Percentiles rank a stretch among this genome's conserved stretches.
Conservation (phyloP, 2,888 invertebrate genomes). For the Belgica antarctica region DNA sequence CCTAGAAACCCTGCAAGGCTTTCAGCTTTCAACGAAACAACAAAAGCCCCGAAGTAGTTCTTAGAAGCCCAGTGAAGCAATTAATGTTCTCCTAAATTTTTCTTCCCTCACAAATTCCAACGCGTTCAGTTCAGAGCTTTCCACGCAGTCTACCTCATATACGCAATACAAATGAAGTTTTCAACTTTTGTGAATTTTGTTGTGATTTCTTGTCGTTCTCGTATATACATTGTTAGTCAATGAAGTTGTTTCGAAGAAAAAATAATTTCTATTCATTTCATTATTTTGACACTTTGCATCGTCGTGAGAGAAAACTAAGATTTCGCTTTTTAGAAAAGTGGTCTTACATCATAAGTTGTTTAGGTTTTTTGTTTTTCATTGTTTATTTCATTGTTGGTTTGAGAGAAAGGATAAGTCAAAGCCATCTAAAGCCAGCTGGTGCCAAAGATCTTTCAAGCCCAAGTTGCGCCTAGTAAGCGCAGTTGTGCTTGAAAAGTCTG, state of each 20-base stretch:
- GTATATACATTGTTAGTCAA: constrained; percentile 21
- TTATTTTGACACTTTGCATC: background rate
- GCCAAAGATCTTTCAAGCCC: no score
- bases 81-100: no score
- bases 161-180: constrained; percentile 1
- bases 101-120: no score
- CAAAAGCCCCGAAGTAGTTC: no score
- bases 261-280: background rate
- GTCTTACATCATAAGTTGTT: background rate
- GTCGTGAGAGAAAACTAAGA: background rate
- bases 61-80: no score
- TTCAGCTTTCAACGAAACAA: no score
- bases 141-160: no score
- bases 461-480: no score
- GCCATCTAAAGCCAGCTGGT: no score
- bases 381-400: background rate
- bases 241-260: constrained; percentile 24
- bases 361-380: background rate
- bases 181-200: constrained; percentile 6
- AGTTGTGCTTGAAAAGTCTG: no score
- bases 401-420: background rate
- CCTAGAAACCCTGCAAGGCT: no score
- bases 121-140: no score
- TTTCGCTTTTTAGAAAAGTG: background rate
- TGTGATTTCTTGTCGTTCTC: constrained; percentile 3